Base-by-base conservation (phyloP, 2,888 invertebrate genomes). In the Torymus tubicola region DNA sequence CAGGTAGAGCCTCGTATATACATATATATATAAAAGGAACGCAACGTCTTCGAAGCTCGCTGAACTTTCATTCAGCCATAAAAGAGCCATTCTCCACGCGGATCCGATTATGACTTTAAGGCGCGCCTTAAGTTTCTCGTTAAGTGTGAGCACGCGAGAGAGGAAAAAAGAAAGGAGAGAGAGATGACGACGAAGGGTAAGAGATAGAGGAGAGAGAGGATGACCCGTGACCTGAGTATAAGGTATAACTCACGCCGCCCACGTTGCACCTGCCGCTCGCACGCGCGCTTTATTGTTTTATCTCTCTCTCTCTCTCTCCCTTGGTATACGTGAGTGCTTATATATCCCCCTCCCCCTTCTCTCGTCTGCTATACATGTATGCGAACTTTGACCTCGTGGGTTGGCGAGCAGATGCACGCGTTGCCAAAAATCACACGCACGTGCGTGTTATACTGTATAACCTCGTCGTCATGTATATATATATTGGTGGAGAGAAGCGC, bases 211-310 rank as follows among this genome's bases (percentile, higher is more conserved):
- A 21, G 42, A 8, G 42, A 67, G 18, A 53, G 78, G 82, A 82
- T 88, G 87, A 89, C 87, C 88, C 83, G 67, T 86, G 89, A 88
- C 87, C 87, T 82, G 24, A 1, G 63, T 78, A 85, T 78, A 85
- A 87, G 85, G 86, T 87, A 87, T 42, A 42, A 42, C 42, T 87
- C 86, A 87, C 88, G 87, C 86, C 87, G 42, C 42, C 57, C 60
- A 88, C 88, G 89, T 89, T 87, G 87, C 89, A 89, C 89, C 89
- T 89, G 89, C 84, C 82, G 82, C 84, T 86, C 86, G 87, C 87
- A 84, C 75, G 82, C 85, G 86, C 42, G 86, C 86, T 89, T 87
- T 88, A 88, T 89, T 88, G 88, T 88, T 87, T 89, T 87, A 88
- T 87, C 87, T 86, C 84, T 82, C 42, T 8, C 42, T 31, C 3